These are phyloP conservation scores for Acestrorhynchus altus DNA, from an alignment of 2,797 vertebrate species.

Conservation along the genomic window DNA sequence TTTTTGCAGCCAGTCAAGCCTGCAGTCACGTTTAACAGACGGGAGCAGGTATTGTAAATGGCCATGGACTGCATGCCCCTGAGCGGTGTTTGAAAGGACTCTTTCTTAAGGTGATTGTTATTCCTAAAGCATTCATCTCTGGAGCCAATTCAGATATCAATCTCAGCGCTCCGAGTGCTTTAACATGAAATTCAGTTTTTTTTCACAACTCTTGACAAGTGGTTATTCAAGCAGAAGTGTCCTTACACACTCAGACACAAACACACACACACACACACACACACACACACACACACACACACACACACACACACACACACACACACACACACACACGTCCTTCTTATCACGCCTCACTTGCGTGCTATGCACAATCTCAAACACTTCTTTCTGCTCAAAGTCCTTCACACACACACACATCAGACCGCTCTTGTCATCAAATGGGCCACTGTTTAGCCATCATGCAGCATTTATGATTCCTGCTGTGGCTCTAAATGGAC, in stretches of 20 bases:
- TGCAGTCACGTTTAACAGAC: constrained; percentile 1
- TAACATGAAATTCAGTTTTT: neutral
- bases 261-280: constrained; percentile 1
- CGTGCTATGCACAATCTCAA: constrained; percentile 61
- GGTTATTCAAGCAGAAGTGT: neutral
- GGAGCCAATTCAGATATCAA: constrained; percentile 1
- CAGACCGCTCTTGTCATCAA: constrained; percentile 62
- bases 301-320: no score
- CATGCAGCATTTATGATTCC: constrained; percentile 68
- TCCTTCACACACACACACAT: constrained; percentile 59
- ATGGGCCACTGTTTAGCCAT: constrained; percentile 63
- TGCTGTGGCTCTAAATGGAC: constrained; percentile 51
- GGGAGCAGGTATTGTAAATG: neutral
- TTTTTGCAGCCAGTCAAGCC: neutral
- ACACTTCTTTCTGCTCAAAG: constrained; percentile 47
- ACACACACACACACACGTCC: neutral
- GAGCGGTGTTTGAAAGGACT: neutral
- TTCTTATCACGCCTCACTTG: constrained; percentile 48
- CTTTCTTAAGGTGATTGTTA: neutral
- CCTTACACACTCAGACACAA: neutral
- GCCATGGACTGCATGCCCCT: neutral
- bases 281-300: neutral
- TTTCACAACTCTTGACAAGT: constrained; percentile 18
- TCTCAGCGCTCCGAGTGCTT: constrained; percentile 8
- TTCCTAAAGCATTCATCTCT: neutral